Conservation (phyloP, 2,113 vertebrate genomes). For the Castor canadensis region DNA sequence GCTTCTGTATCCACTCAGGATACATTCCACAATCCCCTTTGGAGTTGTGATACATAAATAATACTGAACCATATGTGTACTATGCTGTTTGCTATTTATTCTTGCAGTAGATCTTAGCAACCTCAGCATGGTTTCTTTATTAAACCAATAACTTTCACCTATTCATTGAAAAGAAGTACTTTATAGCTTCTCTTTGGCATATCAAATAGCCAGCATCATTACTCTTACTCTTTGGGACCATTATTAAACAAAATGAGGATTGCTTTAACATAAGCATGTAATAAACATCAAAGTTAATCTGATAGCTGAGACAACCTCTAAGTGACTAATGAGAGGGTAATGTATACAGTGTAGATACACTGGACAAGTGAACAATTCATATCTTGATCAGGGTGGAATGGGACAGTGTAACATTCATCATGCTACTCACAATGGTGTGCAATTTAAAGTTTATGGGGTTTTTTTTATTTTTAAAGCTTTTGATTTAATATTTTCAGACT, state of each 20-base stretch:
- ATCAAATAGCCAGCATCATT: not conserved
- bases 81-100: not conserved
- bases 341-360: not conserved
- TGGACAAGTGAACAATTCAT: not conserved
- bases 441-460: not conserved
- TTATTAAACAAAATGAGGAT: not conserved
- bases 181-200: not conserved
- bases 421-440: not conserved
- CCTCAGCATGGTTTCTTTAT: not conserved
- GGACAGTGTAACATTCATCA: not conserved
- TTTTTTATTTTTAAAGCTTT: not conserved
- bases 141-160: not conserved
- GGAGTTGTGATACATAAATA: not conserved
- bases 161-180: not conserved
- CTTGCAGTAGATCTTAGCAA: not conserved
- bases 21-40: not conserved
- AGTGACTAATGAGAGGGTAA: too few species aligned
- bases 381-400: rapidly evolving
- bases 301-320: not conserved
- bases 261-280: not conserved
- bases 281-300: not conserved
- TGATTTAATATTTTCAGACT: not conserved
- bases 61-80: not conserved
- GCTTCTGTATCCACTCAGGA: not conserved
- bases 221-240: not conserved